Conservation (phyloP, 2,113 vertebrate species). For the Amblyopsis rosae region DNA sequence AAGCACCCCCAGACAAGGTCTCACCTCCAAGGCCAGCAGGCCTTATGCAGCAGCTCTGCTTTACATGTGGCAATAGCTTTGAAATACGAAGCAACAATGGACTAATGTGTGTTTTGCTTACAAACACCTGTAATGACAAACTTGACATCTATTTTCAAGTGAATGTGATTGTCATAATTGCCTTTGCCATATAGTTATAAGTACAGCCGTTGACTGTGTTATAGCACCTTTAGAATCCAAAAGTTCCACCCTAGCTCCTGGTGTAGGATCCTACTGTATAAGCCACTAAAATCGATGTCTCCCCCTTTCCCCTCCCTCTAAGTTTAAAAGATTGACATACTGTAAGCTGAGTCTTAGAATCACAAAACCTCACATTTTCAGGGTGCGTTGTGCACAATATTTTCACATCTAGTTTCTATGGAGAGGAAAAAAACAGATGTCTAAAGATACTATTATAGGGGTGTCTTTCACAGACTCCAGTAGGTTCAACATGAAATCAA, state of each 20-base stretch:
- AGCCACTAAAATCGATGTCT: not conserved
- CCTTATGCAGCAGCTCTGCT: slow-evolving; percentile 30
- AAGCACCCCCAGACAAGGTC: slow-evolving; percentile 66
- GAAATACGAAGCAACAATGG: slow-evolving; percentile 22
- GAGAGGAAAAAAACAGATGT: slow-evolving; percentile 23
- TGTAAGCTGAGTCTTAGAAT: too few species aligned
- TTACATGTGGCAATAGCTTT: slow-evolving; percentile 34
- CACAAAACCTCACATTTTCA: not conserved
- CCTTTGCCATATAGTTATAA: not conserved
- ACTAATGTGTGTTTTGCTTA: slow-evolving; percentile 37
- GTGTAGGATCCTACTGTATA: not conserved
- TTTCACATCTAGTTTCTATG: not conserved
- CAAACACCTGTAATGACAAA: slow-evolving; percentile 19
- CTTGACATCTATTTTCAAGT: not conserved
- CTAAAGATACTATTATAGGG: slow-evolving; percentile 31
- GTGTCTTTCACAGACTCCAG: not conserved
- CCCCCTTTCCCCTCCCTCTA: not conserved
- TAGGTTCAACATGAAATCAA: slow-evolving; percentile 44
- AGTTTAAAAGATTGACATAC: too few species aligned
- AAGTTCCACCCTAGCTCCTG: too few species aligned
- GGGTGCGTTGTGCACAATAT: slow-evolving; percentile 16
- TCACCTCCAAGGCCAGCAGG: slow-evolving; percentile 54
- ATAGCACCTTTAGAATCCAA: too few species aligned
- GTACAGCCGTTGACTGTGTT: too few species aligned
- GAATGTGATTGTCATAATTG: not conserved